Percentiles rank a stretch among this genome's conserved stretches.
Evolutionary conservation across 2,888 invertebrate genomes (phyloP).

Genomic region (Mesorhabditis spiculigera): DNA sequence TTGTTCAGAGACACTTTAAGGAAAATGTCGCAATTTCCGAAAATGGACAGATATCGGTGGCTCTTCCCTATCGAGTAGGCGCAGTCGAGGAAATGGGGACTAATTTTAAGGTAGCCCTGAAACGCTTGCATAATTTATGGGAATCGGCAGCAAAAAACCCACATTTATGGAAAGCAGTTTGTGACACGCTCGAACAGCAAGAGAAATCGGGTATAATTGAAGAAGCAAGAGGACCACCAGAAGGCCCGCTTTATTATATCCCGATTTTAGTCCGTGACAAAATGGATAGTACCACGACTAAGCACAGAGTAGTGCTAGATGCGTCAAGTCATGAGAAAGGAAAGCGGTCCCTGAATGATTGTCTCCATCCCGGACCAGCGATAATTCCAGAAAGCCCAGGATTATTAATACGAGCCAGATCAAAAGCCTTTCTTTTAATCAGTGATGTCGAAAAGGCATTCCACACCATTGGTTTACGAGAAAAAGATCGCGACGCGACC

Average conservation of each 20-base stretch:
- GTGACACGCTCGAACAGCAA: conserved; percentile 7
- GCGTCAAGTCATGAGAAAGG: conserved; percentile 15
- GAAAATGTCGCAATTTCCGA: no score
- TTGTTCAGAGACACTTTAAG: neutral
- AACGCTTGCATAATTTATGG: conserved; percentile 7
- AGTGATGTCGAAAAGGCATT: conserved; percentile 26
- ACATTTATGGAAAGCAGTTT: neutral
- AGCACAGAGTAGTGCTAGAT: conserved; percentile 37
- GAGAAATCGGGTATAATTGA: conserved; percentile 14
- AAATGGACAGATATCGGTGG: conserved; percentile 9
- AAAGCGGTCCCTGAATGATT: conserved; percentile 20
- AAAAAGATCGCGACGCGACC: conserved; percentile 17
- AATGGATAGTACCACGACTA: conserved; percentile 25
- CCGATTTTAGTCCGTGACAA: conserved; percentile 18
- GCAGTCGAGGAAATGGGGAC: neutral
- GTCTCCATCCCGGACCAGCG: no score
- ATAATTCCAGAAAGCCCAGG: conserved; percentile 17
- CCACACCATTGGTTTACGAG: conserved; percentile 15
- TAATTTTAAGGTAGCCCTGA: conserved; percentile 5
- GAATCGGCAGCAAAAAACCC: neutral
- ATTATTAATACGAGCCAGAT: conserved; percentile 16
- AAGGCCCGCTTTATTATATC: conserved; percentile 12
- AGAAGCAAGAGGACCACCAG: neutral
- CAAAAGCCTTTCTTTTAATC: neutral
- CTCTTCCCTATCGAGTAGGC: conserved; percentile 11